Evolutionary conservation across 1,140 invertebrate genomes (phyloP).

Genomic region (Camponotus floridanus): DNA sequence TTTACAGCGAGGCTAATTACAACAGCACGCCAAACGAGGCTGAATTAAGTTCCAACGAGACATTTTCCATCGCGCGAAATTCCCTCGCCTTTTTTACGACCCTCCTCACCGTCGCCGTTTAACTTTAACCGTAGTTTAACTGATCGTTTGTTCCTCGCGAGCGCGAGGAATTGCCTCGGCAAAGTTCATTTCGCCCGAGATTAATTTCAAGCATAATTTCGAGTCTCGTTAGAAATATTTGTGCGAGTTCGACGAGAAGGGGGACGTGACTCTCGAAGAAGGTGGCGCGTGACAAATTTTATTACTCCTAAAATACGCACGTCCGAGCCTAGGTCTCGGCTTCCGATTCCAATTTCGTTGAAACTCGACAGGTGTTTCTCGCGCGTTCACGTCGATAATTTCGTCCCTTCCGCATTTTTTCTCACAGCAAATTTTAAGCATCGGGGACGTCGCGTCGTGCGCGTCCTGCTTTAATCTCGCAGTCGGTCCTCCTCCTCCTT

Average conservation of each 20-base stretch:
- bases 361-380: background rate
- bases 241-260: background rate
- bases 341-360: conserved; percentile 18
- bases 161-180: background rate
- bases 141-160: conserved; percentile 21
- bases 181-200: conserved; percentile 41
- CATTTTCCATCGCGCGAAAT: conserved; percentile 26
- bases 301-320: background rate
- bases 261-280: too few relatives aligned
- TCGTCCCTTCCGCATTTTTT: background rate
- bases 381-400: background rate
- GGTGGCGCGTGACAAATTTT: too few relatives aligned
- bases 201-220: conserved; percentile 35
- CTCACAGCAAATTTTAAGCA: background rate
- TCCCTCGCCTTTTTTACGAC: conserved; percentile 45
- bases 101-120: conserved; percentile 2
- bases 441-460: background rate
- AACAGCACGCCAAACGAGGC: background rate
- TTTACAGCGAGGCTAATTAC: conserved; percentile 44
- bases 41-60: background rate
- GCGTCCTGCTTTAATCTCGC: conserved; percentile 36
- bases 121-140: conserved; percentile 51
- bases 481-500: background rate
- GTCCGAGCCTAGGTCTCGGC: too few relatives aligned
- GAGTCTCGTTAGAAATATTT: background rate